Conservation (phyloP, 2,797 vertebrate genomes). For the Enteromius treurensis region DNA sequence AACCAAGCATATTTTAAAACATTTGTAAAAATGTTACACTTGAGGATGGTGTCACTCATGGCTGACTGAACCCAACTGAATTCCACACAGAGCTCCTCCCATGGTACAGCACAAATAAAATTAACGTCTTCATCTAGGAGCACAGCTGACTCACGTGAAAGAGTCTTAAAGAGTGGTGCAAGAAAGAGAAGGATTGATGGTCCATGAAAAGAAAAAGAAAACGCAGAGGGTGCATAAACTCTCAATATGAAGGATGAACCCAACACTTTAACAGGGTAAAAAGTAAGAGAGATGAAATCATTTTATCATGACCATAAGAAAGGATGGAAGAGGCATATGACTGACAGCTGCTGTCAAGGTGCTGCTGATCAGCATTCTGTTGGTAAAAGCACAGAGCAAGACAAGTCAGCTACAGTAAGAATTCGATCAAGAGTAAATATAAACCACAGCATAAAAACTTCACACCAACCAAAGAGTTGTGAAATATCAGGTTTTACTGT, state of each 20-base stretch:
- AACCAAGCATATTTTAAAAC: too few species aligned
- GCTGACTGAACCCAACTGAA: too few species aligned
- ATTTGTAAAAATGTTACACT: too few species aligned
- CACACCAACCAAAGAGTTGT: not conserved
- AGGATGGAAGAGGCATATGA: not conserved
- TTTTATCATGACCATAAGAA: not conserved
- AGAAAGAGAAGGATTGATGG: constrained; percentile 1
- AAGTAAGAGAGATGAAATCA: not conserved
- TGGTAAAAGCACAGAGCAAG: not conserved
- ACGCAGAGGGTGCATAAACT: not conserved
- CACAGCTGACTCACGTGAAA: not conserved
- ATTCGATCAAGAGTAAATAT: constrained; percentile 10
- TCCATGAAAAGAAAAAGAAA: not conserved
- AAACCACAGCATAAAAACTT: not conserved
- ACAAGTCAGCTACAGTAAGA: not conserved
- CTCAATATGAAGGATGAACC: not conserved
- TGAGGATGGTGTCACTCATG: too few species aligned
- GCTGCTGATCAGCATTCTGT: not conserved
- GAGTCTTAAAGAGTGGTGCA: not conserved
- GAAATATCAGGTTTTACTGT: not conserved
- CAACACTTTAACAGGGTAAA: too few species aligned
- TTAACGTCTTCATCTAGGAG: not conserved
- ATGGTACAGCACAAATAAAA: not conserved
- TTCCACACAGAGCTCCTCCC: not conserved
- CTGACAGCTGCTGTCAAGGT: constrained; percentile 14